Base-by-base conservation (phyloP, 2,888 invertebrate genomes). In the Polyploca ridens region DNA sequence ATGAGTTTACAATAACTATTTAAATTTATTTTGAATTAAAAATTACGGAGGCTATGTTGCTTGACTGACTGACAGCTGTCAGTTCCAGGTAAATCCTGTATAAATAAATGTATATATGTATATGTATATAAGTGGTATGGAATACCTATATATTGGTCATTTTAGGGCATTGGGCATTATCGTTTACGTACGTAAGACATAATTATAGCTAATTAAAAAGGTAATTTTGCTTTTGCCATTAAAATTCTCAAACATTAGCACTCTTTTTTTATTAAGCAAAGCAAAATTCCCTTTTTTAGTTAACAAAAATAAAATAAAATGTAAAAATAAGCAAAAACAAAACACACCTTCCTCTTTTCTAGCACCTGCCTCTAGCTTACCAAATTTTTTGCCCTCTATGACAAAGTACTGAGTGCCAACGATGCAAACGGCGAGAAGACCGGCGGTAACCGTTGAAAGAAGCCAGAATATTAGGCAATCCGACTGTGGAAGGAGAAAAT, bases 371-470 rank as follows among this genome's bases (percentile, higher is more conserved):
- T 88, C 87, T 76, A 85, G 85, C 85, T 96, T 94, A 80, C 96
- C 96, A 74, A 96, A 90, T 90, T 95, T 96, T 79, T 90, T 94
- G 64, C 96, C 96, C 84, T 96, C 96, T 69, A 95, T 92, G 64
- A 96, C 94, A 86, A 96, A 96, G 86, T 96, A 96, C 74, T 95
- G 95, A 86, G 96, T 95, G 67, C 96, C 96, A 72, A 95, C 89
- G 74, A 95, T 90, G 87, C 96, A 96, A 64, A 96, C 95, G 0
- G 95, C 94, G 33, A 96, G 89, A 64, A 96, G 87, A 2, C 96
- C 96, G 3, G 95, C 91, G 4, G 96, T 96, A 62, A 96, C 95
- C 16, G 96, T 90, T n/a, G 96, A 96, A 66, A 96, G 91, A 64
- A 96, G 91, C 83, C 94, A 92, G 74, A 95, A 95, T 81, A 96